A percentile compares a stretch with the other conserved stretches of the same genome.
Conservation (phyloP, 2,113 vertebrate genomes). For the Uropsilus gracilis region DNA sequence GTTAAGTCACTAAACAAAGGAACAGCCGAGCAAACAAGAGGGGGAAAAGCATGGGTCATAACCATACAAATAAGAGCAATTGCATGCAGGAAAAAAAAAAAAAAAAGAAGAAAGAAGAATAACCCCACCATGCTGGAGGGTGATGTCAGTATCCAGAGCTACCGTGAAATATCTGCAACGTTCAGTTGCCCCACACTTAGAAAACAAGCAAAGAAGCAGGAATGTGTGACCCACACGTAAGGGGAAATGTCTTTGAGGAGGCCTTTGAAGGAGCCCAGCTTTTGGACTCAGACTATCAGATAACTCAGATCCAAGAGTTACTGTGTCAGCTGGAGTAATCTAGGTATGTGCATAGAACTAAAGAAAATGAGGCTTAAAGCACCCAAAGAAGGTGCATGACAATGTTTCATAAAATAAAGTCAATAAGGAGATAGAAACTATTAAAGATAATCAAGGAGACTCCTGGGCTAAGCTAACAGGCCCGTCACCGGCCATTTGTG, state of each 20-base stretch:
- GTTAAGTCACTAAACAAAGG: neutral
- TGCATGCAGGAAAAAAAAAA: no score
- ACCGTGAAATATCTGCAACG: neutral
- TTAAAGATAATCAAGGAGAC: neutral
- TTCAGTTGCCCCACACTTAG: neutral
- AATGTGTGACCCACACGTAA: neutral
- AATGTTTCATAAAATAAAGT: neutral
- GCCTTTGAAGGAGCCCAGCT: neutral
- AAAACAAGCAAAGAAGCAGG: neutral
- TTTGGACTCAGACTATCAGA: neutral
- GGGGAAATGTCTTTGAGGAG: neutral
- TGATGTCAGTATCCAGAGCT: neutral
- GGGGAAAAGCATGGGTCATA: no score
- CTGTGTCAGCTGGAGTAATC: neutral
- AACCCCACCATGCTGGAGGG: neutral
- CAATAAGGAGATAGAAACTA: neutral
- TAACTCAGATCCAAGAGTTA: no score
- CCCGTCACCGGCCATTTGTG: neutral
- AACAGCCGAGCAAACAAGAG: neutral
- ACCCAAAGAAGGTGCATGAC: neutral
- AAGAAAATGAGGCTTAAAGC: neutral
- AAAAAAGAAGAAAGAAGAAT: no score
- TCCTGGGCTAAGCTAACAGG: neutral
- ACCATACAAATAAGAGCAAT: no score
- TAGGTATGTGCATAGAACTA: neutral